These are phyloP conservation scores for Lasiommata megera DNA, from an alignment of 2,888 invertebrate genomes.

Conservation along the genomic window DNA sequence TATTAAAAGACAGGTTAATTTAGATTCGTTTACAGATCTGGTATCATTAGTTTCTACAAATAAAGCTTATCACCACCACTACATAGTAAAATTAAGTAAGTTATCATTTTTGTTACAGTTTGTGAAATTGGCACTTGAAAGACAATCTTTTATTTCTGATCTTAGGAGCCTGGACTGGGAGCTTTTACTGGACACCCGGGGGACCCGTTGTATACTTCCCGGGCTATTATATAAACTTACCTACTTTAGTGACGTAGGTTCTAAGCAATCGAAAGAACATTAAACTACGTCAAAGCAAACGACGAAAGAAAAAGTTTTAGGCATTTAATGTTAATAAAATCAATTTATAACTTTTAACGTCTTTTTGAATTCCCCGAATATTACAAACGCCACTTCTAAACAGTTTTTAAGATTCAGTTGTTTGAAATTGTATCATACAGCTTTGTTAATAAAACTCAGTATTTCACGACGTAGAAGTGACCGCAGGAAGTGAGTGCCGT, in stretches of 20 bases:
- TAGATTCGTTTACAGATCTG: too few species aligned
- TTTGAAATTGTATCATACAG: conserved; percentile 2
- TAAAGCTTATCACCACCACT: too few species aligned
- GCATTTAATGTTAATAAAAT: conserved; percentile 10
- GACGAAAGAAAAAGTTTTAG: background rate
- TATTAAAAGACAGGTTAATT: too few species aligned
- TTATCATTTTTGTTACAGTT: too few species aligned
- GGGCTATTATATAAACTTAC: too few species aligned
- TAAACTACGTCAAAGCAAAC: background rate
- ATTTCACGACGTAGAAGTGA: background rate
- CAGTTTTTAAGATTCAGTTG: background rate
- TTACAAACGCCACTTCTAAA: conserved; percentile 20
- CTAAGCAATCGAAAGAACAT: background rate
- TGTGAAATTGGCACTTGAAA: too few species aligned
- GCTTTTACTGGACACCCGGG: too few species aligned
- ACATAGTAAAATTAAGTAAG: too few species aligned
- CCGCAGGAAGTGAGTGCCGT: conserved; percentile 23
- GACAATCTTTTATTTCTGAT: too few species aligned
- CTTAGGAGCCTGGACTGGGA: too few species aligned
- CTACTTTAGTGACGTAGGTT: background rate
- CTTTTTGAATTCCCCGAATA: conserved; percentile 24
- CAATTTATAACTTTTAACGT: conserved; percentile 16
- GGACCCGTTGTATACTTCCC: too few species aligned
- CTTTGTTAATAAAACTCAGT: background rate
- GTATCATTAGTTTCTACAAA: too few species aligned